These are phyloP conservation scores for Ctenosaura bakeri DNA, from an alignment of 2,797 vertebrate species.

Conservation along the genomic window DNA sequence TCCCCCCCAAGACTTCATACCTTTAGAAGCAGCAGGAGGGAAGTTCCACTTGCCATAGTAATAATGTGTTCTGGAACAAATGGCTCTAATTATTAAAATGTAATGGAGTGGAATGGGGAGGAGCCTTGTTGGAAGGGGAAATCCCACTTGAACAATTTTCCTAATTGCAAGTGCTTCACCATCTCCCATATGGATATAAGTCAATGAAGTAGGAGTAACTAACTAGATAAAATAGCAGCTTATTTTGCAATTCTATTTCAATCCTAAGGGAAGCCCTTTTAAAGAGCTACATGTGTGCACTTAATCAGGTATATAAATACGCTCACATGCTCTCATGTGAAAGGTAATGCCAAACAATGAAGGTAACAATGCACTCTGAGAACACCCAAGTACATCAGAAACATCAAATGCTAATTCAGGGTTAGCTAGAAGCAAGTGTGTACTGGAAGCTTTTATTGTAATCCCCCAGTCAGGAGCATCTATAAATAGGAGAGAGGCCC, in stretches of 20 bases:
- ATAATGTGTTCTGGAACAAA: neutral
- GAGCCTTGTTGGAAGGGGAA: neutral
- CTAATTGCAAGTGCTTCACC: slow-evolving; percentile 22
- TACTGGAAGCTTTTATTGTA: neutral
- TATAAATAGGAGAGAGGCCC: neutral
- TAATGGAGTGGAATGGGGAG: slow-evolving; percentile 1
- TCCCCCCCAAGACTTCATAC: neutral
- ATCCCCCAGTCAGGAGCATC: neutral
- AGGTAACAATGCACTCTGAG: neutral
- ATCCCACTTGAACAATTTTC: slow-evolving; percentile 30
- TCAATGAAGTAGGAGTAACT: slow-evolving; percentile 15
- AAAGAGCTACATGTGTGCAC: neutral
- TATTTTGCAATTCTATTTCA: neutral
- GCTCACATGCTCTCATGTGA: neutral
- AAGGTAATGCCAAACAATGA: neutral
- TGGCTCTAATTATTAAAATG: slow-evolving; percentile 19
- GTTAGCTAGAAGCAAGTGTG: neutral
- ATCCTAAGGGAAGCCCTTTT: neutral
- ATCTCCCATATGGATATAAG: neutral
- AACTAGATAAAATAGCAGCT: slow-evolving; percentile 15
- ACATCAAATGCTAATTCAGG: neutral
- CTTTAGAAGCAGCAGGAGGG: neutral
- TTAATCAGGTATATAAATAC: neutral
- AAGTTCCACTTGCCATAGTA: neutral
- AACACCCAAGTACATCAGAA: neutral